A percentile compares a stretch with the other conserved stretches of the same genome.
phyloP scores from a whole-genome alignment of 2,888 invertebrate genomes.

The Sphecodes monilicornis region DNA sequence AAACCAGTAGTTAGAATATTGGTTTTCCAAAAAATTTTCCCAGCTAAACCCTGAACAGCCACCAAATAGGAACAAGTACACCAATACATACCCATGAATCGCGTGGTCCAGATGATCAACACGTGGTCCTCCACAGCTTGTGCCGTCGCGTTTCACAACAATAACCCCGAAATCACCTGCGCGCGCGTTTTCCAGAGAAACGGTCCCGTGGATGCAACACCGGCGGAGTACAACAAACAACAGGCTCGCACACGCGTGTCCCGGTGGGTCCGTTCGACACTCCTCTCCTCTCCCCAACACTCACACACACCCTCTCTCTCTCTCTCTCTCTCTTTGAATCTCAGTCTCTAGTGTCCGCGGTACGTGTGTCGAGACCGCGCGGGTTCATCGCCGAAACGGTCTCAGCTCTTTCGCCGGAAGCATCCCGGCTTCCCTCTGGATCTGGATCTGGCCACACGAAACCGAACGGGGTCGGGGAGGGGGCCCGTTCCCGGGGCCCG shows the following conservation, averaged over 20 bases:
- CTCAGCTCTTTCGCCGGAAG: slow-evolving; percentile 51
- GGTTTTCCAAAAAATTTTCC: too few relatives aligned
- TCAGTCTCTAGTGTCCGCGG: not conserved
- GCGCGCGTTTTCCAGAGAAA: slow-evolving; percentile 56
- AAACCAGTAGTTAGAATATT: too few relatives aligned
- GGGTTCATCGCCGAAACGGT: slow-evolving; percentile 39
- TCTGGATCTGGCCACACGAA: slow-evolving; percentile 48
- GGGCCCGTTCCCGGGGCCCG: not conserved
- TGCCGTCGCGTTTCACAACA: slow-evolving; percentile 29
- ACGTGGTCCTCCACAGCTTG: slow-evolving; percentile 40
- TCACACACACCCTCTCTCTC: not conserved
- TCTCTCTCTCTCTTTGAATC: not conserved
- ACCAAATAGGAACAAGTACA: too few relatives aligned
- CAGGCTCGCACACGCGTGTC: slow-evolving; percentile 3
- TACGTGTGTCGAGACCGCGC: slow-evolving; percentile 18
- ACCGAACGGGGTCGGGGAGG: slow-evolving; percentile 13
- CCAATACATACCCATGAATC: slow-evolving; percentile 34
- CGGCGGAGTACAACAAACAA: slow-evolving; percentile 18
- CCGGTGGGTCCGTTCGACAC: slow-evolving; percentile 13
- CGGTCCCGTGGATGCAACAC: slow-evolving; percentile 50
- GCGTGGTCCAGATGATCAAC: slow-evolving; percentile 6
- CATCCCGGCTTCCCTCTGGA: slow-evolving; percentile 12
- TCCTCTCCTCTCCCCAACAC: slow-evolving; percentile 36
- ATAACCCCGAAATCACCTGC: slow-evolving; percentile 61
- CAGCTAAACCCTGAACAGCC: too few relatives aligned